Evolutionary conservation across 2,113 vertebrate species (phyloP), one percentile per base, ranked within the genome.

Genomic region (Salvelinus alpinus): DNA sequence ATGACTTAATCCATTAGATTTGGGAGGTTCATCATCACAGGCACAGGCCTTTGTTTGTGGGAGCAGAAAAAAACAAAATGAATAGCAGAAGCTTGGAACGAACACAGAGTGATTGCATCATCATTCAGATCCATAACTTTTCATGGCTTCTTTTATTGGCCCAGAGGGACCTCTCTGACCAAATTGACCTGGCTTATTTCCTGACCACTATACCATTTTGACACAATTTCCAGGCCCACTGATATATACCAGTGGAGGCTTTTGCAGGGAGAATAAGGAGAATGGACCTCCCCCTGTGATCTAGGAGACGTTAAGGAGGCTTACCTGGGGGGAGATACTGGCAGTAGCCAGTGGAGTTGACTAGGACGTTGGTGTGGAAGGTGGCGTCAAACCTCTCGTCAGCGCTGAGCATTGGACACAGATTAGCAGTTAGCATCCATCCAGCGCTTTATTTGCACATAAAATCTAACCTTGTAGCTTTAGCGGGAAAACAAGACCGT

Each of bases 311-410:
- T 54, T 44, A 44, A 60, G 69, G 3, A 38, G 38, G 20, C 85
- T 91, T 94, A 97, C 96, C 96, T 94, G 96, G 96, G 18, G 96
- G 96, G 67, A 98, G 88, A 82, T 97, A 98, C 24, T 96, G 95
- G 72, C 96, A 98, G 20, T 96, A 90, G 44, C 96, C 96, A 0
- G 94, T 95, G 60, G 96, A 96, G 85, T 97, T 97, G 78, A 97
- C 95, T 78, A 98, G 78, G 86, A 98, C 95, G 2, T 97, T 98
- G 78, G 96, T 97, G 85, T 97, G 96, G 91, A 97, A 98, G 0
- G 96, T 96, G 78, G 95, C 96, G 22, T 98, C 96, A 74, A 97
- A 97, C 24, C 95, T 90, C 81, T 98, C 96, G 68, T 98, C 96
- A 13, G 96, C 96, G 68, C 96, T 98, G 86, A 59, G 64, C 16